Percentiles rank a stretch among this genome's conserved stretches.
phyloP scores from a whole-genome alignment of 2,113 vertebrate genomes.

The Passerina amoena region DNA sequence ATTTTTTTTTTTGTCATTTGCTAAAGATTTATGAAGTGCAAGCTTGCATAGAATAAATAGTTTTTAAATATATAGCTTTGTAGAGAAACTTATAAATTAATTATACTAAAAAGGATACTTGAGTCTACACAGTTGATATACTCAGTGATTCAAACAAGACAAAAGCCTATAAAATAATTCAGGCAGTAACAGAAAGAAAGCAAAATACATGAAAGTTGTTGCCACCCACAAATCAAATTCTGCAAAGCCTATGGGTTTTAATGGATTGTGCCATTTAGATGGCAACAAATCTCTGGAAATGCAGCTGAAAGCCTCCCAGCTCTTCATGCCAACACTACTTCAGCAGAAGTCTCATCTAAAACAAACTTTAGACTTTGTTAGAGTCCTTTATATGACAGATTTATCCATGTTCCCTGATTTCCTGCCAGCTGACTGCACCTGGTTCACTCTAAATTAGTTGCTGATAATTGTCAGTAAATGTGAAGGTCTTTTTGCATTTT shows the following conservation, averaged over 20 bases:
- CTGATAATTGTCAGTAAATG: conserved; percentile 7
- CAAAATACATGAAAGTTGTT: background rate
- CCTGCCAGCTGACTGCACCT: conserved; percentile 37
- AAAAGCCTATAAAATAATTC: background rate
- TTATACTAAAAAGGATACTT: background rate
- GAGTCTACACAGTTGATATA: background rate
- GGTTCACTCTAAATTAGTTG: conserved; percentile 11
- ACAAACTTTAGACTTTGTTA: background rate
- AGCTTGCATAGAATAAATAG: background rate
- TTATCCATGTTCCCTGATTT: background rate
- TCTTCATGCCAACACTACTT: background rate
- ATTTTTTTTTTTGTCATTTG: background rate
- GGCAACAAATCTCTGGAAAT: background rate
- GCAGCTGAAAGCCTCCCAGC: background rate
- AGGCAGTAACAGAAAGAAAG: background rate
- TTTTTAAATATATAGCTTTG: background rate
- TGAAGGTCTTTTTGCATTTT: background rate
- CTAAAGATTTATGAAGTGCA: background rate
- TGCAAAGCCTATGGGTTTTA: background rate
- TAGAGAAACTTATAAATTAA: background rate
- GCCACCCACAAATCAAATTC: background rate
- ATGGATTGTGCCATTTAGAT: background rate
- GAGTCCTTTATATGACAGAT: background rate
- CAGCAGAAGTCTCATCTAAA: background rate
- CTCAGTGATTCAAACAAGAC: background rate